phyloP scores from a whole-genome alignment of 2,797 vertebrate genomes.

The Crenuchus spilurus region DNA sequence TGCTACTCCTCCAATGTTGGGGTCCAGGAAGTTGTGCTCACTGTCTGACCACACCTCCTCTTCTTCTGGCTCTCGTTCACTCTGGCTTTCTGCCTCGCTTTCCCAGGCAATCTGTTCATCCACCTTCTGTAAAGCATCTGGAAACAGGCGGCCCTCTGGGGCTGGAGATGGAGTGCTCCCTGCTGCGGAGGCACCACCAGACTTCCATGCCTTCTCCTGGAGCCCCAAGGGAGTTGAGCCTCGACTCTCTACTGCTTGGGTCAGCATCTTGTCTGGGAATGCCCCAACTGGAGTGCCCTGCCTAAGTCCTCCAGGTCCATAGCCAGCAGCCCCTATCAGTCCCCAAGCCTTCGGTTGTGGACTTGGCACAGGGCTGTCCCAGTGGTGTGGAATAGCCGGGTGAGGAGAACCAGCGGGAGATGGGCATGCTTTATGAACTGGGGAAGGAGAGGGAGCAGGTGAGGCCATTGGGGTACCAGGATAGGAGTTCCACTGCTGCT shows the following conservation, averaged over 20 bases:
- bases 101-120: conserved; percentile 82
- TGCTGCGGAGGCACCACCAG: conserved; percentile 78
- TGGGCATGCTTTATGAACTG: conserved; percentile 63
- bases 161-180: conserved; percentile 77
- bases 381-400: conserved; percentile 67
- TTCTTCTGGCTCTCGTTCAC: conserved; percentile 63
- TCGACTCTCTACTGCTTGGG: conserved; percentile 82
- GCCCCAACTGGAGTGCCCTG: conserved; percentile 74
- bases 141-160: conserved; percentile 84
- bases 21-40: conserved; percentile 97
- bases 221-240: conserved; percentile 79
- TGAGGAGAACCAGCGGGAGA: conserved; percentile 72
- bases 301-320: conserved; percentile 69
- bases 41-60: conserved; percentile 96
- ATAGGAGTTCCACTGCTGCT: conserved; percentile 80
- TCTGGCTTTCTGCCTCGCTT: conserved; percentile 69
- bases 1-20: conserved; percentile 93
- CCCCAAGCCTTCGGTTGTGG: conserved; percentile 84
- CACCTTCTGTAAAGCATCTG: conserved; percentile 79
- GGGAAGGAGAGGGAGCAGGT: conserved; percentile 65
- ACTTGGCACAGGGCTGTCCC: conserved; percentile 73
- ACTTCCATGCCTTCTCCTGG: conserved; percentile 89
- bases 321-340: conserved; percentile 69
- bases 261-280: conserved; percentile 86
- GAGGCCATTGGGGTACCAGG: conserved; percentile 67